Evolutionary conservation across 2,113 vertebrate species (phyloP).

Genomic region (Desmodus rotundus): DNA sequence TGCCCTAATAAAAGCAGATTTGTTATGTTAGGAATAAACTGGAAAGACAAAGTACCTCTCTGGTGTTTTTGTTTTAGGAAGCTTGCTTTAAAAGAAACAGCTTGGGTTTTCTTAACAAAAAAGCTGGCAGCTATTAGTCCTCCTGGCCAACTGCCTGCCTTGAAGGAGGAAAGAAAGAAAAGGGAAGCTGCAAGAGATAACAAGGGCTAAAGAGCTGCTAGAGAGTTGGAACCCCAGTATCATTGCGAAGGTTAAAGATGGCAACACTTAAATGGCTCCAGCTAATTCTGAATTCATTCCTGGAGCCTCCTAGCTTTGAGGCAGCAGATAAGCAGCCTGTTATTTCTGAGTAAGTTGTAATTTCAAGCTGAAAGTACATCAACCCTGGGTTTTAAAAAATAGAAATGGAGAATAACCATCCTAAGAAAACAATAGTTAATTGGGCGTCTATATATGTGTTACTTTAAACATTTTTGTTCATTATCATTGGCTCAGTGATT

Average conservation of each 20-base stretch:
- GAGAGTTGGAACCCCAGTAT: neutral
- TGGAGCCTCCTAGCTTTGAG: neutral
- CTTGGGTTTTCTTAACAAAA: neutral
- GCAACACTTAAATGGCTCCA: neutral
- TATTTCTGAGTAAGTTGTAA: conserved; percentile 34
- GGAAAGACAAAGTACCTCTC: neutral
- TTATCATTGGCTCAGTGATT: neutral
- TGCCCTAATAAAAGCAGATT: conserved; percentile 2
- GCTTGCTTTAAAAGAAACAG: neutral
- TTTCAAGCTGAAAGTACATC: conserved; percentile 16
- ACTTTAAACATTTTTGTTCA: neutral
- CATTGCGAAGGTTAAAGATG: conserved; percentile 52
- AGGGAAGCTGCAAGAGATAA: conserved; percentile 24
- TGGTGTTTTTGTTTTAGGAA: neutral
- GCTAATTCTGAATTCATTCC: conserved; percentile 26
- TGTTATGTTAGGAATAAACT: neutral
- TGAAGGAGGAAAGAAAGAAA: neutral
- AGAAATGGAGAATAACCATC: neutral
- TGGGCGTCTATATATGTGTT: neutral
- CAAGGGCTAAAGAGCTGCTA: neutral
- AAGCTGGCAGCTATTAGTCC: neutral
- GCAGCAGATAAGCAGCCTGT: conserved; percentile 14
- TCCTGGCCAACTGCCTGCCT: neutral
- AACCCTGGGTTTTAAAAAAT: neutral
- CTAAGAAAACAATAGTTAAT: neutral